Conservation (phyloP, 1,140 invertebrate species). For the Liolophura sinensis region DNA sequence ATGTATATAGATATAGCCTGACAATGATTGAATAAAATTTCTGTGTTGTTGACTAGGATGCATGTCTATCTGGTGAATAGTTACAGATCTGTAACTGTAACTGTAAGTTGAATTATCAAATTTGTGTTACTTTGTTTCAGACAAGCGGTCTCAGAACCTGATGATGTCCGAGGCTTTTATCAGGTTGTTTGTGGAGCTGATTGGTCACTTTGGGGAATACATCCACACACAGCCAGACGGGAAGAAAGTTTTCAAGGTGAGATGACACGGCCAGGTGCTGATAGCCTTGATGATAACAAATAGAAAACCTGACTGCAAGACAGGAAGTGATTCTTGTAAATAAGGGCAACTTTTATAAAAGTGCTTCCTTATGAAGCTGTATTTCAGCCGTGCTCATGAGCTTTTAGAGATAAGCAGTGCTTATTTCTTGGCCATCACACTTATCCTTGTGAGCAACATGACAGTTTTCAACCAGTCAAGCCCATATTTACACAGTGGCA, state of each 20-base stretch:
- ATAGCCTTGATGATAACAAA: conserved; percentile 1
- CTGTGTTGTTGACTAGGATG: too few relatives aligned
- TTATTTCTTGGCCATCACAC: too few relatives aligned
- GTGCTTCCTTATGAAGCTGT: background rate
- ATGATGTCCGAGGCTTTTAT: conserved; percentile 71
- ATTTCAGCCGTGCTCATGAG: too few relatives aligned
- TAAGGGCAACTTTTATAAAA: background rate
- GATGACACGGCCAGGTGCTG: conserved; percentile 12
- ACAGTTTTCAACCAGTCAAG: too few relatives aligned
- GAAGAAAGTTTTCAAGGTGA: conserved; percentile 64
- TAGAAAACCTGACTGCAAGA: background rate
- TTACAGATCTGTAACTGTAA: background rate
- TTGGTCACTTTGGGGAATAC: conserved; percentile 67
- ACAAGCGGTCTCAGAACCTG: conserved; percentile 61
- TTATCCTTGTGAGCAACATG: too few relatives aligned
- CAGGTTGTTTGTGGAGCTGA: conserved; percentile 68
- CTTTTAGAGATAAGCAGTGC: too few relatives aligned
- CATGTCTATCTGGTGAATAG: too few relatives aligned
- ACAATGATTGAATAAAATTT: too few relatives aligned
- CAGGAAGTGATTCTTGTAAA: background rate
- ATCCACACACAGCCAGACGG: conserved; percentile 61
- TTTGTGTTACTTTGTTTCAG: conserved; percentile 31
- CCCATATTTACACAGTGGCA: too few relatives aligned
- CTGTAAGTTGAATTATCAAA: background rate
- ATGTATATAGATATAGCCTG: too few relatives aligned